Evolutionary conservation across 2,888 invertebrate species (phyloP).

Genomic region (Yponomeuta cagnagella): DNA sequence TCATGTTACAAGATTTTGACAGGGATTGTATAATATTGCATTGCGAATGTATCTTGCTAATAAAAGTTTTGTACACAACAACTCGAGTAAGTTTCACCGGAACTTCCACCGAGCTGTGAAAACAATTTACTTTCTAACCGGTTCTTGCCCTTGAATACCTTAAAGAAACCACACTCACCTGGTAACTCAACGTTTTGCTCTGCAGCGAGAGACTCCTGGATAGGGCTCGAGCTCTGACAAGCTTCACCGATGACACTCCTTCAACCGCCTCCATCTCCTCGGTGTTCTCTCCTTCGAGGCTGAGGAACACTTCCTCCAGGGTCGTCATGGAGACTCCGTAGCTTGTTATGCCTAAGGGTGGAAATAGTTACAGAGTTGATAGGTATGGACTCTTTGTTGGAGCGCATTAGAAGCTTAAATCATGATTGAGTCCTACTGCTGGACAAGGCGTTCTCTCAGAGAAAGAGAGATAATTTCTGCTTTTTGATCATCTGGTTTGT

Average conservation of each 20-base stretch:
- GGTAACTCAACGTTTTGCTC: constrained; percentile 84
- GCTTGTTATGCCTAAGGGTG: constrained; percentile 71
- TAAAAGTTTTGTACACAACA: too few species aligned
- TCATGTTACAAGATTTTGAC: too few species aligned
- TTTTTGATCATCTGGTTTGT: too few species aligned
- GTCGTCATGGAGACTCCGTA: constrained; percentile 93
- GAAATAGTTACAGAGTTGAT: neutral
- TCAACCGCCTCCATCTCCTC: constrained; percentile 82
- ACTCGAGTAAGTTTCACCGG: too few species aligned
- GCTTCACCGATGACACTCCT: constrained; percentile 83
- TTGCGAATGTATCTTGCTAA: too few species aligned
- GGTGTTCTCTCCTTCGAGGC: constrained; percentile 81
- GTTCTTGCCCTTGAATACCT: too few species aligned
- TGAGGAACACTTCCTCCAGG: constrained; percentile 89
- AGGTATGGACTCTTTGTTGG: neutral
- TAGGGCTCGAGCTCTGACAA: constrained; percentile 82
- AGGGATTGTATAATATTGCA: too few species aligned
- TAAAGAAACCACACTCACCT: constrained; percentile 34
- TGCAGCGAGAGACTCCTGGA: constrained; percentile 83
- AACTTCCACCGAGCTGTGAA: too few species aligned
- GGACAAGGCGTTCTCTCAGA: too few species aligned
- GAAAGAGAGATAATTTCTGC: too few species aligned
- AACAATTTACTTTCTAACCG: too few species aligned
- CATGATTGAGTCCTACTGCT: too few species aligned
- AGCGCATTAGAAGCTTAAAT: neutral